Evolutionary conservation across 2,888 invertebrate genomes (phyloP).

Genomic region (Thumatha senex): DNA sequence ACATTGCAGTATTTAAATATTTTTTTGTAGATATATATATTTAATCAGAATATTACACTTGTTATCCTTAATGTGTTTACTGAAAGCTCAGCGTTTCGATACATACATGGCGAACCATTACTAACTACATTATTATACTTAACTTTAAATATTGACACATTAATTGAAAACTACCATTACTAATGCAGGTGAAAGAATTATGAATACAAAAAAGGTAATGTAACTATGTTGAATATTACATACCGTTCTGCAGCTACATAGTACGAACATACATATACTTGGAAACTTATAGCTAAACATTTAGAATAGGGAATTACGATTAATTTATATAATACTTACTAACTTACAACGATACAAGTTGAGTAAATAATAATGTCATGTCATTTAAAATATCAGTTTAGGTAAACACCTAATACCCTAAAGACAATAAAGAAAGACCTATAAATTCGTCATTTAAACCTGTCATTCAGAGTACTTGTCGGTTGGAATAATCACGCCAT

Average conservation of each 20-base stretch:
- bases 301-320: slow-evolving; percentile 45
- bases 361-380: slow-evolving; percentile 33
- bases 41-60: slow-evolving; percentile 75
- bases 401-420: slow-evolving; percentile 19
- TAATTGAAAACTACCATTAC: slow-evolving; percentile 71
- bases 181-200: slow-evolving; percentile 45
- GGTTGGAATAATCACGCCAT: slow-evolving; percentile 11
- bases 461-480: neutral
- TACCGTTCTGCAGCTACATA: slow-evolving; percentile 46
- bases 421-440: slow-evolving; percentile 49
- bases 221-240: slow-evolving; percentile 40
- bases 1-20: slow-evolving; percentile 35
- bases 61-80: slow-evolving; percentile 67
- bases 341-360: slow-evolving; percentile 54
- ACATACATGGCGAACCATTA: slow-evolving; percentile 67
- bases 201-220: slow-evolving; percentile 50
- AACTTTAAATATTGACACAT: slow-evolving; percentile 70
- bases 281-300: slow-evolving; percentile 51
- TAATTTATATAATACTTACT: slow-evolving; percentile 62
- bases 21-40: slow-evolving; percentile 61
- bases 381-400: slow-evolving; percentile 31
- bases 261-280: slow-evolving; percentile 65
- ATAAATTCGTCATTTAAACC: slow-evolving; percentile 7
- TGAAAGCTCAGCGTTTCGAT: slow-evolving; percentile 66
- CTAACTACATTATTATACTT: slow-evolving; percentile 65